Base-by-base conservation (phyloP, 2,888 invertebrate species). In the Mycalesis mineus region DNA sequence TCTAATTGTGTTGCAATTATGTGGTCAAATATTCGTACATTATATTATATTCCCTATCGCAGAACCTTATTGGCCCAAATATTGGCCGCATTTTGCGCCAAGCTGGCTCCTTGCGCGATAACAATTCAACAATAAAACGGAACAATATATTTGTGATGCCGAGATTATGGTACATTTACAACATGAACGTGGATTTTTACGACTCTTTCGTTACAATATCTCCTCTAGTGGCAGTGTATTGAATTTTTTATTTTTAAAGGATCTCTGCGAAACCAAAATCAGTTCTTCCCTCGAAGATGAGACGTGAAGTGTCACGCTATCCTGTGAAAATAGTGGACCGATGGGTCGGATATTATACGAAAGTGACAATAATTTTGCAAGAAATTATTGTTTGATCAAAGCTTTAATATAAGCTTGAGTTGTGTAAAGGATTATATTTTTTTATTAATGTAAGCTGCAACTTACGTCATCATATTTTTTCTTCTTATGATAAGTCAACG, bases 91-190 rank as follows among this genome's bases (percentile, higher is more conserved):
- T 36, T 22, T 45, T 13, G 22, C 45, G 37, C 39, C 45, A 33
- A 40, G n/a, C 7, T n/a, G 22, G 31, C 31, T 29, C 31, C 52
- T 41, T 31, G 37, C 14, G 50, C 37, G 50, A 50, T 56, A 50
- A 56, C 49, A 45, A 55, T 40, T 55, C 29, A 41, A 52, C 51
- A 42, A 56, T 50, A 58, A 53, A 60, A 49, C 45, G 56, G 37
- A 52, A 58, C 44, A 58, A 51, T 57, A 59, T 57, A 62, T 59
- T 59, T 52, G 47, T 37, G 45, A 41, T 15, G 29, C 44, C 53
- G 56, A 61, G 47, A 56, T 56, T 56, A 62, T 55, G 33, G 29
- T 50, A 50, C 50, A 36, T 62, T 62, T 57, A 57, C 62, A 51
- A 50, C 52, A 36, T 37, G 8, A 31, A 48, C 44, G 51, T 53